Conservation (phyloP, 2,113 vertebrate genomes). For the Andinoacara biseriatus region DNA sequence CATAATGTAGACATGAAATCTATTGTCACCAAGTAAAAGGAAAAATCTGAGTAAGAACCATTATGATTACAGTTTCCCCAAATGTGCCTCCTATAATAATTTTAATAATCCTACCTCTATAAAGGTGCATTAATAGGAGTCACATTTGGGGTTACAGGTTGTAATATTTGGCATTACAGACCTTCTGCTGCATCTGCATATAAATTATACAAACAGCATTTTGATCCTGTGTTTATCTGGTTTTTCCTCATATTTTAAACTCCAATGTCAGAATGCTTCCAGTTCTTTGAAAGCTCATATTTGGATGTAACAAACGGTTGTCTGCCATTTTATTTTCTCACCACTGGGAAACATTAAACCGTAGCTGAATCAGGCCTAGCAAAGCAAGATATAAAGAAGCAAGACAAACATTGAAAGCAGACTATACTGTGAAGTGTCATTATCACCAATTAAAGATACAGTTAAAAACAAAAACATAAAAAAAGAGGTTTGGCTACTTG, state of each 20-base stretch:
- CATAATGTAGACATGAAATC: constrained; percentile 17
- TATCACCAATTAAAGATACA: constrained; percentile 25
- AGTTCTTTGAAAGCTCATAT: constrained; percentile 4
- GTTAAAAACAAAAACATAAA: not conserved
- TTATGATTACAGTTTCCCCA: constrained; percentile 2
- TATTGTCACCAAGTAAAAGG: constrained; percentile 1
- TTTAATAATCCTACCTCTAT: constrained; percentile 64
- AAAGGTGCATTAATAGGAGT: constrained; percentile 67
- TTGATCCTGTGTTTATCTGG: not conserved
- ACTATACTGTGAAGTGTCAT: constrained; percentile 16
- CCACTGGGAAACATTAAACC: constrained; percentile 12
- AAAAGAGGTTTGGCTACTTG: constrained; percentile 65
- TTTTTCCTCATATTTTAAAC: not conserved
- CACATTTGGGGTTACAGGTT: constrained; percentile 33
- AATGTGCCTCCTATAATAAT: constrained; percentile 56
- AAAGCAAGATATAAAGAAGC: constrained; percentile 16
- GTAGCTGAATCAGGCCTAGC: not conserved
- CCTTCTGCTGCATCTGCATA: not conserved
- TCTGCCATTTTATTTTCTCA: constrained; percentile 12
- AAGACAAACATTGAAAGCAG: constrained; percentile 4
- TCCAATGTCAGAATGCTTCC: constrained; percentile 4
- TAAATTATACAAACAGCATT: constrained; percentile 8
- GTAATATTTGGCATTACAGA: not conserved
- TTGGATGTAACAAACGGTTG: not conserved
- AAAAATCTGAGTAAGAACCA: not conserved